Conservation (phyloP, 2,888 invertebrate species). For the Trisateles emortualis region DNA sequence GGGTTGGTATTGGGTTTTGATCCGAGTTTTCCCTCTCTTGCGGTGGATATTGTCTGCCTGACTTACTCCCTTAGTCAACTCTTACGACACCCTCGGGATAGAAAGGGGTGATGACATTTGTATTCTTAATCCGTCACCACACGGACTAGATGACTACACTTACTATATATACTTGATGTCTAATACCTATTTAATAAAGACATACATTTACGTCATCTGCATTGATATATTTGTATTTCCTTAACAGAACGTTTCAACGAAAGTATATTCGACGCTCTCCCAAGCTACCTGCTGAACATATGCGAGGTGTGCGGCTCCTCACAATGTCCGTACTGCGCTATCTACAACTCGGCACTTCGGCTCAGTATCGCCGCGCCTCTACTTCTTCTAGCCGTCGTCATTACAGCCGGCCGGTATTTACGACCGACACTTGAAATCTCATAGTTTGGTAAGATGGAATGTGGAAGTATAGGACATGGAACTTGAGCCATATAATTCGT, state of each 20-base stretch:
- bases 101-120: too few species aligned
- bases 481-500: neutral
- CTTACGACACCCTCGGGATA: too few species aligned
- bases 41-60: too few species aligned
- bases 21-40: too few species aligned
- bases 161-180: too few species aligned
- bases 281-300: slow-evolving; percentile 95
- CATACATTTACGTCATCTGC: too few species aligned
- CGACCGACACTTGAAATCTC: slow-evolving; percentile 32
- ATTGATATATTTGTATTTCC: neutral
- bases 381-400: slow-evolving; percentile 43
- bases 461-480: neutral
- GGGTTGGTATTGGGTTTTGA: too few species aligned
- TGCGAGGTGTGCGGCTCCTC: slow-evolving; percentile 98
- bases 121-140: too few species aligned
- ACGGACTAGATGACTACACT: too few species aligned
- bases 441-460: slow-evolving; percentile 17
- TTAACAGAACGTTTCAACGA: slow-evolving; percentile 95
- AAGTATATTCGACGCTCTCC: slow-evolving; percentile 95
- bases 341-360: slow-evolving; percentile 90
- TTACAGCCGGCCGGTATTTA: slow-evolving; percentile 33
- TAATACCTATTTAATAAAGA: too few species aligned
- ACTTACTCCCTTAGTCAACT: too few species aligned
- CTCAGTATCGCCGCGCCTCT: slow-evolving; percentile 49
- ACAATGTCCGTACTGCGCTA: slow-evolving; percentile 96